Percentiles rank a stretch among this genome's conserved stretches.
Conservation (phyloP, 2,113 vertebrate genomes). For the Syngnathus floridae region DNA sequence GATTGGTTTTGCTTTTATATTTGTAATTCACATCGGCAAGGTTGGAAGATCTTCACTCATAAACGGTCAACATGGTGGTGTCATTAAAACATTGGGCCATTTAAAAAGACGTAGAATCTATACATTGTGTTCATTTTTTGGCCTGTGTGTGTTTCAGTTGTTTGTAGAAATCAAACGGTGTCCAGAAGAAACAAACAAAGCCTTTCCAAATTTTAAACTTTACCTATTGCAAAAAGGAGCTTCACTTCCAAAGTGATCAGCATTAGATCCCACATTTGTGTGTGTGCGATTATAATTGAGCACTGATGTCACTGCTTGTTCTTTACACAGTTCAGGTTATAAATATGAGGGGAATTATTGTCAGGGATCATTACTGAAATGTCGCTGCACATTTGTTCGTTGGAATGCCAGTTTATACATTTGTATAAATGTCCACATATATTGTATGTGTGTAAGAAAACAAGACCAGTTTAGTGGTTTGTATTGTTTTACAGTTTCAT, state of each 20-base stretch:
- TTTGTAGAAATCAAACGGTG: neutral
- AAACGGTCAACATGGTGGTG: constrained; percentile 12
- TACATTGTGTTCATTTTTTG: neutral
- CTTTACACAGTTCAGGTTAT: constrained; percentile 53
- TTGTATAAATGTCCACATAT: constrained; percentile 62
- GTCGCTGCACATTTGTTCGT: constrained; percentile 38
- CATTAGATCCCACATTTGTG: neutral
- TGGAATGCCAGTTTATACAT: constrained; percentile 42
- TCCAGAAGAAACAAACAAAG: neutral
- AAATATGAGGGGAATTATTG: constrained; percentile 39
- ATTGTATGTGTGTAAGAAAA: constrained; percentile 64
- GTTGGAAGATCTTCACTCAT: constrained; percentile 5
- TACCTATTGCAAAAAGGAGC: neutral
- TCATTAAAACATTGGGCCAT: constrained; percentile 3
- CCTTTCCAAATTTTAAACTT: neutral
- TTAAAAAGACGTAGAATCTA: neutral
- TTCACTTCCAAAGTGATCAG: neutral
- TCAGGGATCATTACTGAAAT: constrained; percentile 58
- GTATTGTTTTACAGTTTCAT: constrained; percentile 72
- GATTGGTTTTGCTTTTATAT: neutral
- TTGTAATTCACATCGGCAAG: constrained; percentile 8
- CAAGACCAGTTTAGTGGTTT: constrained; percentile 69
- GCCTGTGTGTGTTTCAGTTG: neutral
- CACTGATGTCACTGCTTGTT: constrained; percentile 45
- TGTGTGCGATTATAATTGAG: constrained; percentile 16